Percentiles rank a stretch among this genome's conserved stretches.
phyloP scores from a whole-genome alignment of 1,140 invertebrate species.

The Rhopalosiphum padi region DNA sequence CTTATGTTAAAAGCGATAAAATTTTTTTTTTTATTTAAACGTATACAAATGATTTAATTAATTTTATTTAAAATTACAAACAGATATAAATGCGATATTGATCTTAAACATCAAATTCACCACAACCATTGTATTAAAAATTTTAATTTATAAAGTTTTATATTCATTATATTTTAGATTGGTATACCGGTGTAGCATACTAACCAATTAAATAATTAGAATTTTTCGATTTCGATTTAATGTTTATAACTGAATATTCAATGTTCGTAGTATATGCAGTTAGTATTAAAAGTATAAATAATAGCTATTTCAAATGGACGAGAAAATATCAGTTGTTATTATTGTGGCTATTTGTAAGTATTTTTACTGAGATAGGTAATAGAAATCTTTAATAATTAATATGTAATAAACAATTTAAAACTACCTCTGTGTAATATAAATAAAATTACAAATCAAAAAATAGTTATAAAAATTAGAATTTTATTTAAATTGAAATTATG shows the following conservation, averaged over 20 bases:
- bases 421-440: not conserved
- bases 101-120: not conserved
- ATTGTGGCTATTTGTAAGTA: not conserved
- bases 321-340: not conserved
- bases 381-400: not conserved
- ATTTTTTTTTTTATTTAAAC: not conserved
- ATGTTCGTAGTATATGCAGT: not conserved
- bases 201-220: constrained; percentile 8
- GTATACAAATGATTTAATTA: not conserved
- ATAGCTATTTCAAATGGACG: not conserved
- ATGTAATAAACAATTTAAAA: not conserved
- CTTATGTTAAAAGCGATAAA: not conserved
- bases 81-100: not conserved
- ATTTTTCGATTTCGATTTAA: not conserved
- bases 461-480: not conserved
- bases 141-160: not conserved
- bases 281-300: not conserved
- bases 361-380: not conserved
- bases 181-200: not conserved
- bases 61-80: not conserved
- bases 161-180: not conserved
- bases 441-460: not conserved
- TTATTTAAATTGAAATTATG: not conserved
- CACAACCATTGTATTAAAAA: not conserved
- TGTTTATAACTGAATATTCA: constrained; percentile 6